These are phyloP conservation scores for Sanderia malayensis DNA, from an alignment of 30 jellyfish, hydroid and myxozoan species.

Conservation along the genomic window DNA sequence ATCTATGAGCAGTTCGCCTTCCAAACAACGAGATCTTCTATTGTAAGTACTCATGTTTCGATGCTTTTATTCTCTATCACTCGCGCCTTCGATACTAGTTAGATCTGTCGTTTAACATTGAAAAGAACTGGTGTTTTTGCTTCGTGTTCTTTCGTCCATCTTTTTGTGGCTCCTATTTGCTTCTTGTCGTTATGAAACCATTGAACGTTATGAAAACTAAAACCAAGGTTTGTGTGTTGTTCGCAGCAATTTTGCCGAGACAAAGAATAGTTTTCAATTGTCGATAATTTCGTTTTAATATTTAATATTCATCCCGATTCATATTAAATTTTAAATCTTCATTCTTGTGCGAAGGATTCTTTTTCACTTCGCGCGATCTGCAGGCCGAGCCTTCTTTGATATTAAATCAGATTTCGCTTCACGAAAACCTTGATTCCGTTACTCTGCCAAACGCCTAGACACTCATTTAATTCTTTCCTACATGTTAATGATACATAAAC, in stretches of 20 bases:
- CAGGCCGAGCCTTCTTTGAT: not conserved
- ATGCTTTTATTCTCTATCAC: not conserved
- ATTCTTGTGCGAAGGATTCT: not conserved
- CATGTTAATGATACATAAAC: not conserved
- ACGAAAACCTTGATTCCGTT: no score
- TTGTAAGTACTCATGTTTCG: not conserved
- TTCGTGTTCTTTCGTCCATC: not conserved
- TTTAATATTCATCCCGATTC: not conserved
- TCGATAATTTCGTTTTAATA: not conserved
- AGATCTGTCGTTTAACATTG: not conserved
- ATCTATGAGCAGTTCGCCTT: not conserved
- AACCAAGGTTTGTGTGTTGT: not conserved
- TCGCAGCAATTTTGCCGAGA: not conserved
- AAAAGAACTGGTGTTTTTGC: no score
- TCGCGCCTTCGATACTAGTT: not conserved
- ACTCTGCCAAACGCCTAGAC: no score
- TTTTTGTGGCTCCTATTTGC: no score
- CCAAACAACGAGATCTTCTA: not conserved
- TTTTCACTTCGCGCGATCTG: not conserved
- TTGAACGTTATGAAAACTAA: not conserved
- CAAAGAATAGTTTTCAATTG: no score
- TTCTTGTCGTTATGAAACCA: no score
- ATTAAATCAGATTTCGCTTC: not conserved
- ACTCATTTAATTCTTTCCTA: not conserved
- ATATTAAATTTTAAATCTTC: not conserved